Conservation (phyloP, 2,888 invertebrate genomes). For the Phyllotreta striolata region DNA sequence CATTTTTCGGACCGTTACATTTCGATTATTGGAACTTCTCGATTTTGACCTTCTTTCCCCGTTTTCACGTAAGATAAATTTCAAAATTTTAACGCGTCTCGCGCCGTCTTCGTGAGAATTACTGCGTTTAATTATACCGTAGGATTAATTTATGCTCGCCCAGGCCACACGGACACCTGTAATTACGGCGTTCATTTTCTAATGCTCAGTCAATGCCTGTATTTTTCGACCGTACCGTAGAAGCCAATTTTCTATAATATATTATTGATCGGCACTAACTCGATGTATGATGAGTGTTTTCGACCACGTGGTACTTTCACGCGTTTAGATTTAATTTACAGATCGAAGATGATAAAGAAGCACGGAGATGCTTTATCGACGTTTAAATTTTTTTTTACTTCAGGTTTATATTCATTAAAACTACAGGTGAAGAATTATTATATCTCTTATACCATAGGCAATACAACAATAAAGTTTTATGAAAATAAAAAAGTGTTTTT, state of each 20-base stretch:
- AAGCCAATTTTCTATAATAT: constrained; percentile 34
- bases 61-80: constrained; percentile 31
- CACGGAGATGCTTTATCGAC: constrained; percentile 1
- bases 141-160: constrained; percentile 31
- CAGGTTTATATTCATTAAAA: too few relatives aligned
- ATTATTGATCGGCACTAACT: constrained; percentile 30
- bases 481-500: too few relatives aligned
- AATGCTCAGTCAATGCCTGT: constrained; percentile 27
- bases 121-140: constrained; percentile 37
- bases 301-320: constrained; percentile 29
- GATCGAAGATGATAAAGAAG: constrained; percentile 4
- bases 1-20: constrained; percentile 20
- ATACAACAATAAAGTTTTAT: too few relatives aligned
- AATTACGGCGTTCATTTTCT: constrained; percentile 31
- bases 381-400: not conserved
- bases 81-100: constrained; percentile 36
- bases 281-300: constrained; percentile 23
- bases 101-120: constrained; percentile 35
- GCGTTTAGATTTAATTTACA: constrained; percentile 23
- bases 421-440: too few relatives aligned
- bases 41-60: constrained; percentile 31
- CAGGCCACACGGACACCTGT: constrained; percentile 31
- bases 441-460: too few relatives aligned
- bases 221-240: constrained; percentile 28
- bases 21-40: constrained; percentile 29